A percentile compares a stretch with the other conserved stretches of the same genome.
Evolutionary conservation across 1,140 invertebrate genomes (phyloP).

Genomic region (Carposina sasakii): DNA sequence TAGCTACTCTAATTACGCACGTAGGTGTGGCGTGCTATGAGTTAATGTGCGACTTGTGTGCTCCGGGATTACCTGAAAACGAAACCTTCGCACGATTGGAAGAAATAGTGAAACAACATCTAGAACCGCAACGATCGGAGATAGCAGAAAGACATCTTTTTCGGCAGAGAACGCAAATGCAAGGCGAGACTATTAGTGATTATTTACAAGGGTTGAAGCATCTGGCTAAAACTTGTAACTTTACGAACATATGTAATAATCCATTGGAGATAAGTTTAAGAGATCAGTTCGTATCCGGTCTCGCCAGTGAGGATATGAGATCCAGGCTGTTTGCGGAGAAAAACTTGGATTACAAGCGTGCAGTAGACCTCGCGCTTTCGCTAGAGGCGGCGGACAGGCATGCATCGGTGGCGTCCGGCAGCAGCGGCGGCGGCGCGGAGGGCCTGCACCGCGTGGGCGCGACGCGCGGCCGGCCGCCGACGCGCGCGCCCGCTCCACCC

Average conservation of each 20-base stretch:
- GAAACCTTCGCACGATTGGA: neutral
- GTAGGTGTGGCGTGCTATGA: constrained; percentile 1
- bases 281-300: constrained; percentile 1
- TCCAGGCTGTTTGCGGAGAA: constrained; percentile 4
- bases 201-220: constrained; percentile 8
- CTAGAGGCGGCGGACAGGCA: too few species aligned
- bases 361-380: too few species aligned
- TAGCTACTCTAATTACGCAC: constrained; percentile 3
- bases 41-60: constrained; percentile 8
- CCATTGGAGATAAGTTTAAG: neutral
- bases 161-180: neutral
- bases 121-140: constrained; percentile 7
- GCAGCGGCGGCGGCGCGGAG: too few species aligned
- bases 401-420: neutral
- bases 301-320: neutral
- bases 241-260: neutral
- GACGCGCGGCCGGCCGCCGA: constrained; percentile 1
- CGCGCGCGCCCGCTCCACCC: neutral
- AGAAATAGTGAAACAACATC: neutral
- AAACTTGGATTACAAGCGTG: constrained; percentile 5
- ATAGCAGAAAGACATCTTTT: constrained; percentile 9
- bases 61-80: neutral
- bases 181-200: neutral
- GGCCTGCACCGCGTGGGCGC: too few species aligned
- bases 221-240: constrained; percentile 2